phyloP scores from a whole-genome alignment of 2,797 vertebrate genomes.

The Clarias platycephalus region DNA sequence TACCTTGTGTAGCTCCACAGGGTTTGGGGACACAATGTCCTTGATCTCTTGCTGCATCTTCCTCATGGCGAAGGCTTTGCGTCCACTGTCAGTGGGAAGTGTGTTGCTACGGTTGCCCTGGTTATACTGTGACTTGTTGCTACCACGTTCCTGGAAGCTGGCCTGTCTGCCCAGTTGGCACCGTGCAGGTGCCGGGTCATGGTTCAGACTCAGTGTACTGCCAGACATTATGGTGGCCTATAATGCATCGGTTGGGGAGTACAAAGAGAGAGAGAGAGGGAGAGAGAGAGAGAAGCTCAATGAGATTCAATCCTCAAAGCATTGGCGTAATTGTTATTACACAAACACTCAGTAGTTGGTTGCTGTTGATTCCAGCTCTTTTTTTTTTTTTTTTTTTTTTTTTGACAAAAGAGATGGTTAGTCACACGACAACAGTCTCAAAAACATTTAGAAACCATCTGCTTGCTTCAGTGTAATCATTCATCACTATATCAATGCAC shows the following conservation, averaged over 20 bases:
- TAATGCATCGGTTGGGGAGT: constrained; percentile 39
- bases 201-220: constrained; percentile 93
- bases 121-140: constrained; percentile 84
- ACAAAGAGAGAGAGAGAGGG: background rate
- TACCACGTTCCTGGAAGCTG: constrained; percentile 95
- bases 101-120: constrained; percentile 90
- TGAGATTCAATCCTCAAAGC: background rate
- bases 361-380: constrained; percentile 18
- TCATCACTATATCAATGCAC: constrained; percentile 51
- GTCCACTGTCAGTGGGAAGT: constrained; percentile 88
- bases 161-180: constrained; percentile 91
- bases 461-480: constrained; percentile 40
- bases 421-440: constrained; percentile 10
- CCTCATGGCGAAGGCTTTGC: constrained; percentile 88
- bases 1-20: constrained; percentile 96
- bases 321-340: constrained; percentile 4
- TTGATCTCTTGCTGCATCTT: constrained; percentile 97
- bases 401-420: constrained; percentile 33
- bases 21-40: constrained; percentile 92
- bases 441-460: constrained; percentile 19
- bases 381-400: background rate
- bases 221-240: constrained; percentile 99
- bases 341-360: constrained; percentile 21
- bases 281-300: background rate
- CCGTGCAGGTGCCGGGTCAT: constrained; percentile 81